Base-by-base conservation (phyloP, 2,888 invertebrate species). In the Chrysolina americana region DNA sequence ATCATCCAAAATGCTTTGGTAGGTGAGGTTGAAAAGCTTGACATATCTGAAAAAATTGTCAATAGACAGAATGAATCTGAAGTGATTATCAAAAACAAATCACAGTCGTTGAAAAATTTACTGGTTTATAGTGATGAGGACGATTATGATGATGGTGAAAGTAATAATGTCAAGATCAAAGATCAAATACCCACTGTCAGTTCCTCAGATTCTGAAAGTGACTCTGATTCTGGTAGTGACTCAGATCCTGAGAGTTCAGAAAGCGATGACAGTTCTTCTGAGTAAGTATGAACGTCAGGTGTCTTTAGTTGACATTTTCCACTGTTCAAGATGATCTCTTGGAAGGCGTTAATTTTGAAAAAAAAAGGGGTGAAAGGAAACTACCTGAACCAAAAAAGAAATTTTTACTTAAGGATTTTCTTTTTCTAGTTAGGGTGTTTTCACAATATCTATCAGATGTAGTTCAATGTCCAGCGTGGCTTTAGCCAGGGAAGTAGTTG, bases 111-210 rank as follows among this genome's bases (percentile, higher is more conserved):
- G 44, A 79, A 78, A 17, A 79, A 78, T 63, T 77, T 81, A 23
- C 65, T 80, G 63, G 70, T 75, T 17, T 82, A 79, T 36, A 69
- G 76, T 56, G 77, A 70, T 68, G 78, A 76, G 56, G 78, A 77
- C 65, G 77, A 75, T 21, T 53, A 15, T 48, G 78, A 86, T 88
- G 9, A 80, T 89, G 19, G 70, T 89, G 71, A 84, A 79, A 71
- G 89, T 19, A 73, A 70, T 59, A 28, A 64, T 44, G 68, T 41
- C 23, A 5, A 53, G 10, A 53, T 53, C 10, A 19, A 23, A 10
- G 13, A 21, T 11, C 11, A 53, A 21, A 21, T 21, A 53, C 19
- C 21, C 53, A 15, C 53, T 41, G 63, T 50, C 17, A 65, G 56
- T 64, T 68, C 17, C 66, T 59, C 70, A 36, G 59, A 59, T n/a